Evolutionary conservation across 2,113 vertebrate species (phyloP).

Genomic region (Pterophyllum scalare): DNA sequence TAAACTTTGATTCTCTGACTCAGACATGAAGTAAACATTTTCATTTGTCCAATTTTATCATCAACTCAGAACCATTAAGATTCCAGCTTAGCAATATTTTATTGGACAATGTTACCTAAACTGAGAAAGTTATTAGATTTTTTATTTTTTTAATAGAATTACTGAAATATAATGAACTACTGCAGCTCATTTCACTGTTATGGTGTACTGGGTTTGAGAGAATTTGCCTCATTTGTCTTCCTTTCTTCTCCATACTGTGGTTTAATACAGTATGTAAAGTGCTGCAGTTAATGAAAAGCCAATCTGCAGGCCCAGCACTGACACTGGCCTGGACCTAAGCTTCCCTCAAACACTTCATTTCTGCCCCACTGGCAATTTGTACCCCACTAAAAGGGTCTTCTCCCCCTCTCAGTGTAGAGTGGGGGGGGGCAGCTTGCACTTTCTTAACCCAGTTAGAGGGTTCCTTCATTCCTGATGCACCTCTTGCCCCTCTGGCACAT

Average conservation of each 20-base stretch:
- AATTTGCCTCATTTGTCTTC: constrained; percentile 2
- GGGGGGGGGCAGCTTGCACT: constrained; percentile 48
- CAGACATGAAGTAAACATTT: fast-evolving
- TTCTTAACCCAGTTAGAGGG: constrained; percentile 79
- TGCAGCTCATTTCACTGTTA: not conserved
- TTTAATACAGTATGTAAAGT: constrained; percentile 47
- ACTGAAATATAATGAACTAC: not conserved
- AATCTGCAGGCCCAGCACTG: constrained; percentile 63
- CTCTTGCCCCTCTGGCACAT: constrained; percentile 46
- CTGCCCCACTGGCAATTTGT: constrained; percentile 76
- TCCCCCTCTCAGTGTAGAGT: constrained; percentile 7
- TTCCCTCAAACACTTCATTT: constrained; percentile 68
- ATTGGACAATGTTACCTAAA: not conserved
- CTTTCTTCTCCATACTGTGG: constrained; percentile 1
- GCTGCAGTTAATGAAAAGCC: constrained; percentile 72
- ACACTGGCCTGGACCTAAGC: constrained; percentile 60
- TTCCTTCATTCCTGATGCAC: constrained; percentile 63
- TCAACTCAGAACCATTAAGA: not conserved
- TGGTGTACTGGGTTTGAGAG: not conserved
- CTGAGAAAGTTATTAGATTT: not conserved
- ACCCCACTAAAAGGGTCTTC: constrained; percentile 71
- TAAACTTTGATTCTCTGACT: not conserved
- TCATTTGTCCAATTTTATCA: not conserved
- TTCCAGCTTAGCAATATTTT: not conserved
- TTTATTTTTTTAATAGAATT: not conserved